Conservation (phyloP, 1,140 invertebrate species). For the Ephestia elutella region DNA sequence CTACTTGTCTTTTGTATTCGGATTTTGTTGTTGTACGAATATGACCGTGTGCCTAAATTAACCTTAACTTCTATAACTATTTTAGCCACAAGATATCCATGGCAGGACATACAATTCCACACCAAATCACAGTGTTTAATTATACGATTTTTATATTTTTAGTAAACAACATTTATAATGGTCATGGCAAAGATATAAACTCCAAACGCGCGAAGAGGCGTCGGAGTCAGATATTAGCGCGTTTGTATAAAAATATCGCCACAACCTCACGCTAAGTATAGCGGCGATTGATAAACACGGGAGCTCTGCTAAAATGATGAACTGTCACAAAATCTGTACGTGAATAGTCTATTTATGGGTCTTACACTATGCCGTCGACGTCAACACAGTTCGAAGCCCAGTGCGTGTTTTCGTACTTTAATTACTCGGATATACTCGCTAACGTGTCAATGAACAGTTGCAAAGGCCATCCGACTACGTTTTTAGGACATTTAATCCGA, state of each 20-base stretch:
- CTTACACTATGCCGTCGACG: background rate
- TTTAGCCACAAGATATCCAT: too few species aligned
- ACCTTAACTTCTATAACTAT: too few species aligned
- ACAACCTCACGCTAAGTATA: background rate
- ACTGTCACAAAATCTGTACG: background rate
- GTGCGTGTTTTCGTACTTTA: background rate
- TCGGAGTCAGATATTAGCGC: background rate
- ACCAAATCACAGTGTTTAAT: too few species aligned
- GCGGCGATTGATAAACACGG: background rate
- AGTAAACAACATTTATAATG: too few species aligned
- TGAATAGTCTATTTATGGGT: background rate
- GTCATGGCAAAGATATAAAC: too few species aligned
- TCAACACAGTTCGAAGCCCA: background rate
- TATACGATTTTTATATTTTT: too few species aligned
- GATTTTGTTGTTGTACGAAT: too few species aligned
- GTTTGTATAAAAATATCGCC: background rate
- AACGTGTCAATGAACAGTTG: background rate
- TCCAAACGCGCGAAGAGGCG: background rate
- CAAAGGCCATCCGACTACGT: background rate
- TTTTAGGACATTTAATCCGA: background rate
- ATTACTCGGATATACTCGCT: constrained; percentile 1
- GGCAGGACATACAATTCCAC: too few species aligned
- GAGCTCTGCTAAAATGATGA: background rate
- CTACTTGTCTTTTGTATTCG: too few species aligned
- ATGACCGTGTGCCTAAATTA: too few species aligned